Conservation (phyloP, 2,113 vertebrate genomes). For the Etheostoma spectabile region DNA sequence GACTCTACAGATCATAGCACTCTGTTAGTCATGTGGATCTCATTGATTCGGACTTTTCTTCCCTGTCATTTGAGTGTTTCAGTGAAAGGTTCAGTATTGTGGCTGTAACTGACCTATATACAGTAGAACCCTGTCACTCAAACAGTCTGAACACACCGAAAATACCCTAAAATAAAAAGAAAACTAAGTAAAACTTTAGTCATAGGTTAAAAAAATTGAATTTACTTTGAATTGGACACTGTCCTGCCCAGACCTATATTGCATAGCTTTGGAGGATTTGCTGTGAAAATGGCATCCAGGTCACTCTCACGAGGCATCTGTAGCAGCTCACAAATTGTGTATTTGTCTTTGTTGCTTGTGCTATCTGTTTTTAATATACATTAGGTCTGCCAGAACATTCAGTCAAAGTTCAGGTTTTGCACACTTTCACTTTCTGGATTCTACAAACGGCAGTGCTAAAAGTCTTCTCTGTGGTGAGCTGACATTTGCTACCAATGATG, state of each 20-base stretch:
- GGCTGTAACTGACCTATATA: conserved; percentile 11
- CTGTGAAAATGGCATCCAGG: background rate
- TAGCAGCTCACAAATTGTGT: background rate
- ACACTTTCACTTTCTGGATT: background rate
- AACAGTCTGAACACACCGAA: background rate
- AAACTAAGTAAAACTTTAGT: background rate
- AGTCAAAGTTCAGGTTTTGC: background rate
- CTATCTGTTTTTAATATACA: background rate
- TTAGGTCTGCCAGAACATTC: background rate
- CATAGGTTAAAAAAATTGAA: background rate
- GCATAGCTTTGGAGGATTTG: no score
- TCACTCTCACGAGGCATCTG: background rate
- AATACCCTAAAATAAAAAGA: background rate
- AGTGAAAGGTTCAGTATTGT: conserved; percentile 26
- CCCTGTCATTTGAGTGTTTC: conserved; percentile 21
- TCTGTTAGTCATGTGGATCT: conserved; percentile 50
- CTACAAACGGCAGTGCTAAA: background rate
- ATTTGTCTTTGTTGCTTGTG: background rate
- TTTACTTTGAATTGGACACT: background rate
- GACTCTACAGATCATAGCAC: conserved; percentile 42
- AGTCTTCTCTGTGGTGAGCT: background rate
- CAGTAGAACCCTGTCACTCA: conserved; percentile 12
- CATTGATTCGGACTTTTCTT: conserved; percentile 51
- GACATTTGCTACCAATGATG: background rate
- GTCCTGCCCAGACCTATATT: no score